A percentile compares a stretch with the other conserved stretches of the same genome.
Conservation (phyloP, 2,888 invertebrate genomes). For the Brachyopa scutellaris region DNA sequence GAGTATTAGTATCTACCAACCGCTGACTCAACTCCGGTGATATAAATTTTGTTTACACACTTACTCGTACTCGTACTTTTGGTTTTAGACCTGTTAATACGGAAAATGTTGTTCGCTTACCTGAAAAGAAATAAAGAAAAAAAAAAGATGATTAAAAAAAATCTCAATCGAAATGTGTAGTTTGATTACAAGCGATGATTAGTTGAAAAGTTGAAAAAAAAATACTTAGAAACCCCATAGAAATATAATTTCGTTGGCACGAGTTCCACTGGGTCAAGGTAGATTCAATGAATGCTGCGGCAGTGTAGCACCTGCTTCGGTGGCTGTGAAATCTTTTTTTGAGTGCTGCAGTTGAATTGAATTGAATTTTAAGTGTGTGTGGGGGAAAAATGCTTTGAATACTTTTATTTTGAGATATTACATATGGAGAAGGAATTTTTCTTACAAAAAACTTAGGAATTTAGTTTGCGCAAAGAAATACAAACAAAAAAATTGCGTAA, state of each 20-base stretch:
- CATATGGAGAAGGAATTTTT: not conserved
- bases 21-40: not conserved
- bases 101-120: conserved; percentile 41
- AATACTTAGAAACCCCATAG: not conserved
- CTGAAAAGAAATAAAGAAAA: conserved; percentile 39
- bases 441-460: not conserved
- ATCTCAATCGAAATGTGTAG: conserved; percentile 5
- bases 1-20: no score
- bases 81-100: not conserved
- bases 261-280: conserved; percentile 60
- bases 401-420: not conserved
- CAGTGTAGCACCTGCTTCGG: conserved; percentile 53
- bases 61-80: not conserved
- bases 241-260: conserved; percentile 43
- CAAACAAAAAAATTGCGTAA: no score
- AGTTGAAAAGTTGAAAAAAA: conserved; percentile 4
- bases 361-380: not conserved
- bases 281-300: conserved; percentile 25
- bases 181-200: not conserved
- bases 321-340: conserved; percentile 14
- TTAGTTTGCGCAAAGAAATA: not conserved
- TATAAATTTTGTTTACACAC: not conserved
- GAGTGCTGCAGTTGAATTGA: conserved; percentile 5
- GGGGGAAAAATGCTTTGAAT: conserved; percentile 15
- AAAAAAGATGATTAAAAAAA: conserved; percentile 17